phyloP scores from a whole-genome alignment of 2,888 invertebrate species.

The Drosophila prostipennis region DNA sequence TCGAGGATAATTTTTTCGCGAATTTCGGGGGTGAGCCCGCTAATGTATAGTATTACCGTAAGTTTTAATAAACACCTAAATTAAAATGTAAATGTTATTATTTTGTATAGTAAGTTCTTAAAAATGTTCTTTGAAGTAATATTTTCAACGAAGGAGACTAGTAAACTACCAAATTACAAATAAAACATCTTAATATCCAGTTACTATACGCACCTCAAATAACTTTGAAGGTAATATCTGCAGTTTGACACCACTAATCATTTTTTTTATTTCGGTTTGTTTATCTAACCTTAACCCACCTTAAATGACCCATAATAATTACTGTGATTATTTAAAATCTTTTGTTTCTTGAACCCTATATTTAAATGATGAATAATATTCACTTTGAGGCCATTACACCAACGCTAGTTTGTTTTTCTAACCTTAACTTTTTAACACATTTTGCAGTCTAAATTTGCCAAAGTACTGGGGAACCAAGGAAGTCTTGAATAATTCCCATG shows the following conservation, averaged over 20 bases:
- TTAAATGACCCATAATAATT: neutral
- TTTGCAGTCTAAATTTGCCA: neutral
- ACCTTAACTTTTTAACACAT: constrained; percentile 17
- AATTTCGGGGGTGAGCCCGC: no score
- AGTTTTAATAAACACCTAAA: constrained; percentile 17
- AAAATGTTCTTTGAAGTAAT: no score
- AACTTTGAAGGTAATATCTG: neutral
- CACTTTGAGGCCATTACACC: constrained; percentile 10
- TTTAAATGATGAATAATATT: neutral
- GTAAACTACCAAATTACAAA: neutral
- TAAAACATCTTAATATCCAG: no score
- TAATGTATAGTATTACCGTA: no score
- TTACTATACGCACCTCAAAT: no score
- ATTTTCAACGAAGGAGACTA: no score
- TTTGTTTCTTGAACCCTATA: neutral
- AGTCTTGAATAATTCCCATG: constrained; percentile 6
- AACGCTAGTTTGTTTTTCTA: constrained; percentile 23
- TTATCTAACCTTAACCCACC: neutral
- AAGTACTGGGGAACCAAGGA: neutral
- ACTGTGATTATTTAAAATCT: neutral
- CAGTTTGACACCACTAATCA: neutral
- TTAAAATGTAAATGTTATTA: no score
- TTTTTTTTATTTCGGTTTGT: neutral
- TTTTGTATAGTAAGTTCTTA: no score
- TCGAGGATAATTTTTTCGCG: no score